phyloP scores from a whole-genome alignment of 2,113 vertebrate species.

The Elachura formosa region DNA sequence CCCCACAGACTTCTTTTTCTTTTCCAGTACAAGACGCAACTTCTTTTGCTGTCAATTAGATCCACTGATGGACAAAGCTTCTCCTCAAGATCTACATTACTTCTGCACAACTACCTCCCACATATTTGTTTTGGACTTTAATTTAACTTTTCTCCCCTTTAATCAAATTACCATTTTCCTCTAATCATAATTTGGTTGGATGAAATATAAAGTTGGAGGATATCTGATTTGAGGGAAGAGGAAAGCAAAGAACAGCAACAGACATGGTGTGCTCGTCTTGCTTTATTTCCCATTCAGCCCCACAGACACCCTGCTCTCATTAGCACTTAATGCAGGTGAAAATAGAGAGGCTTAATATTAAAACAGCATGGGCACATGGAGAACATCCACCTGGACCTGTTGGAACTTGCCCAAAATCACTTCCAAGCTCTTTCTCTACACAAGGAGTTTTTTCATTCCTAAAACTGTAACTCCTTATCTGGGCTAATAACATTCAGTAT shows the following conservation, averaged over 20 bases:
- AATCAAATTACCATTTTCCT: background rate
- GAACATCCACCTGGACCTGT: background rate
- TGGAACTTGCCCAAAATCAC: slow-evolving; percentile 1
- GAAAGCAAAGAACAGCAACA: background rate
- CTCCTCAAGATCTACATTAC: background rate
- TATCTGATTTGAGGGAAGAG: background rate
- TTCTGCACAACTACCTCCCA: background rate
- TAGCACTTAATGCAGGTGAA: slow-evolving; percentile 38
- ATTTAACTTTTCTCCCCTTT: background rate
- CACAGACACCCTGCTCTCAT: background rate
- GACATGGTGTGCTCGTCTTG: fast-evolving
- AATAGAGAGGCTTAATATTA: slow-evolving; percentile 15
- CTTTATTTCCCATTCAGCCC: background rate
- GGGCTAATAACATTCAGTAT: background rate
- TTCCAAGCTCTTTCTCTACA: background rate
- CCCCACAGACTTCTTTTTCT: background rate
- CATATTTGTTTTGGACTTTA: background rate
- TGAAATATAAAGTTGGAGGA: background rate
- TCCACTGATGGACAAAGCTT: background rate
- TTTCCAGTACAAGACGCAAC: background rate
- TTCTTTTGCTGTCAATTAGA: background rate
- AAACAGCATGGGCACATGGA: background rate
- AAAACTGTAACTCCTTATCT: background rate
- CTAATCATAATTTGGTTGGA: background rate
- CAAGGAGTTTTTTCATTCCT: background rate